phyloP scores from a whole-genome alignment of 2,888 invertebrate genomes.

The Sturmia bella region DNA sequence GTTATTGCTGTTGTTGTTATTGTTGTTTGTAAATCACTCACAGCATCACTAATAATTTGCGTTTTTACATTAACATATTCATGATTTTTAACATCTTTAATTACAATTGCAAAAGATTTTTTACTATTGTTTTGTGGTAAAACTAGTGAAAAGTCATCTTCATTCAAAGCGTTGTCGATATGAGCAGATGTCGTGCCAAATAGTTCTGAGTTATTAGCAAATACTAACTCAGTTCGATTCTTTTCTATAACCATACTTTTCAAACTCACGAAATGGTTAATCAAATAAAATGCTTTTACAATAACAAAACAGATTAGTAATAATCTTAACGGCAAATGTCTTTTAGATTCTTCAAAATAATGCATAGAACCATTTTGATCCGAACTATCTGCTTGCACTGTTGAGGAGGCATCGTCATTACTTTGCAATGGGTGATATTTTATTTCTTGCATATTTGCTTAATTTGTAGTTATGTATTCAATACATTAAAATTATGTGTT shows the following conservation, averaged over 20 bases:
- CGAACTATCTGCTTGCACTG: background rate
- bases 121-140: background rate
- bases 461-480: background rate
- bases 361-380: background rate
- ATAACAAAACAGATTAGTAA: constrained; percentile 50
- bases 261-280: constrained; percentile 27
- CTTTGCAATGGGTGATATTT: constrained; percentile 59
- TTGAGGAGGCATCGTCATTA: constrained; percentile 28
- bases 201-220: background rate
- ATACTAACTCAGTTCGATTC: constrained; percentile 7
- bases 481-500: background rate
- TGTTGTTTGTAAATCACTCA: constrained; percentile 18
- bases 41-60: constrained; percentile 6
- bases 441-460: constrained; percentile 41
- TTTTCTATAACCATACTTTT: constrained; percentile 10
- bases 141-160: background rate
- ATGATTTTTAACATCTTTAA: constrained; percentile 24
- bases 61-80: constrained; percentile 37
- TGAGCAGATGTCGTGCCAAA: background rate
- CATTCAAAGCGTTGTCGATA: background rate
- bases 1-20: background rate
- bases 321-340: constrained; percentile 37
- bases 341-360: constrained; percentile 25
- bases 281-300: constrained; percentile 48
- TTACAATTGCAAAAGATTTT: background rate